Percentiles rank a stretch among this genome's conserved stretches.
Conservation (phyloP, 2,888 invertebrate genomes). For the Dorcus parallelipipedus region DNA sequence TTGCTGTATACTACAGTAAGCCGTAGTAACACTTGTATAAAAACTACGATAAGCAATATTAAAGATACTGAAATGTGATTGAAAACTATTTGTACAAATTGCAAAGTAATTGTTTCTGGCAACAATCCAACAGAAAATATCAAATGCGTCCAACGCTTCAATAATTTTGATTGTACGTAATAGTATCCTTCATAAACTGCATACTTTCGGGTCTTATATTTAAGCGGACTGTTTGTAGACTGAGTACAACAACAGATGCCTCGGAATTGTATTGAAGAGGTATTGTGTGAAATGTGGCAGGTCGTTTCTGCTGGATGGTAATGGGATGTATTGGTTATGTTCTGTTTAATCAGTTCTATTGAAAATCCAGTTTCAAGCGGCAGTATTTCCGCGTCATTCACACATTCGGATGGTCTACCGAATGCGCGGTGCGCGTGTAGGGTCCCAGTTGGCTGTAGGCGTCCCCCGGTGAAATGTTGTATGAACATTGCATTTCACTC, state of each 20-base stretch:
- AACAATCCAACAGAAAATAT: too few relatives aligned
- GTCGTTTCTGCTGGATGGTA: neutral
- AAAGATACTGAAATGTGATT: too few relatives aligned
- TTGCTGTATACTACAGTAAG: neutral
- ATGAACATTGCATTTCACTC: slow-evolving; percentile 42
- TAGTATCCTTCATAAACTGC: neutral
- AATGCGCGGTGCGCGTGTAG: slow-evolving; percentile 38
- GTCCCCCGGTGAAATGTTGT: slow-evolving; percentile 35
- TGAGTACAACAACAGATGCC: too few relatives aligned
- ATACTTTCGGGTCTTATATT: neutral
- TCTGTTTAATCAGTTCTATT: slow-evolving; percentile 22
- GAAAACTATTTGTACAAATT: too few relatives aligned
- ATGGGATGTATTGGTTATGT: neutral
- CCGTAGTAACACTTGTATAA: neutral
- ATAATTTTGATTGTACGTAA: neutral
- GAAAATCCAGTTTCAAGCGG: slow-evolving; percentile 21
- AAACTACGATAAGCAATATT: neutral
- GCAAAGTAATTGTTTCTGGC: too few relatives aligned
- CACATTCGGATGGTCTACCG: slow-evolving; percentile 31
- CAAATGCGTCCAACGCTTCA: too few relatives aligned
- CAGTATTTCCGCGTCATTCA: slow-evolving; percentile 27
- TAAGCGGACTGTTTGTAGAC: too few relatives aligned
- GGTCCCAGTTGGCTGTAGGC: slow-evolving; percentile 38
- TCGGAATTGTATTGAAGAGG: neutral
- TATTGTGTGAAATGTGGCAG: neutral